Evolutionary conservation across 2,888 invertebrate genomes (phyloP), one percentile per base, ranked within the genome.

Genomic region (Brachypterus glaber): DNA sequence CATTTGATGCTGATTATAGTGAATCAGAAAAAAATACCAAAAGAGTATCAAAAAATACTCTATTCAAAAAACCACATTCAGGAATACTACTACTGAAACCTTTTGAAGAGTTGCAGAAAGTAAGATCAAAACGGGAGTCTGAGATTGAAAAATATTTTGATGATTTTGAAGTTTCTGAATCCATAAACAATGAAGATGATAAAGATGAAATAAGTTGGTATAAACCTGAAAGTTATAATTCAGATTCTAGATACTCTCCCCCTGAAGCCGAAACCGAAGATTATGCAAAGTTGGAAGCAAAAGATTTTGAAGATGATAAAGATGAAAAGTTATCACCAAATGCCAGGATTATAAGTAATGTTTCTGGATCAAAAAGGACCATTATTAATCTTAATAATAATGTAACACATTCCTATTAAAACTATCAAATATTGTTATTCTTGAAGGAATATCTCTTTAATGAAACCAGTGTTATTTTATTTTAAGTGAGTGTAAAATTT

Each of bases 1-100:
- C 63, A 3, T 58, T 55, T 33, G 63, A 62, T 35, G 51, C 52
- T 31, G 57, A 60, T 33, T 57, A 59, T 37, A 55, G 58, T 32
- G 55, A 55, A 8, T 54, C 59, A 2, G 52, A 55, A 39, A 45
- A 52, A 4, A 54, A 54, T 40, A 12, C 8, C 8, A 4, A 11
- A 17, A n/a, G 21, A 29, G 4, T 25, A 39, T 17, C 30, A 17
- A 32, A 12, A n/a, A n/a, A n/a, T n/a, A n/a, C n/a, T n/a, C n/a
- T n/a, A n/a, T n/a, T n/a, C n/a, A n/a, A n/a, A n/a, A n/a, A n/a
- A n/a, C n/a, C n/a, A n/a, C n/a, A n/a, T n/a, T n/a, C n/a, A n/a
- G n/a, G n/a, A n/a, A n/a, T n/a, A n/a, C n/a, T n/a, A n/a, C n/a
- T n/a, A n/a, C n/a, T n/a, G n/a, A n/a, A n/a, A n/a, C n/a, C n/a